These are phyloP conservation scores for Coelopa pilipes DNA, from an alignment of 2,888 invertebrate genomes.

Conservation along the genomic window DNA sequence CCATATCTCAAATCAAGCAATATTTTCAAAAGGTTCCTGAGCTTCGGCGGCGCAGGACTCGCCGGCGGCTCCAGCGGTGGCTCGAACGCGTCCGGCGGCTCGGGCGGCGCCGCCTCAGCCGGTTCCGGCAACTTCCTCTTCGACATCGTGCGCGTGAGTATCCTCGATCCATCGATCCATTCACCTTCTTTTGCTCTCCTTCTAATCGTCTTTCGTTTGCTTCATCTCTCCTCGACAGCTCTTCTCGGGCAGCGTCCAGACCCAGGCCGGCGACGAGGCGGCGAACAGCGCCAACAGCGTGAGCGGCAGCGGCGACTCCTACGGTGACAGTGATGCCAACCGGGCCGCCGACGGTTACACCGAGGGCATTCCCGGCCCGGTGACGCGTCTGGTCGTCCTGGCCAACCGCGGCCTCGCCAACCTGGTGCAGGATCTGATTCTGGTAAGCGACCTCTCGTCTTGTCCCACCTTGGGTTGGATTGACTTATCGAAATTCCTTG, in stretches of 20 bases:
- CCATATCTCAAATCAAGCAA: slow-evolving; percentile 51
- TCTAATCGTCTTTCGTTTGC: slow-evolving; percentile 12
- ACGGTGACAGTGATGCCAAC: slow-evolving; percentile 70
- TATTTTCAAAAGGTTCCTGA: slow-evolving; percentile 64
- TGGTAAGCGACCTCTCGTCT: slow-evolving; percentile 69
- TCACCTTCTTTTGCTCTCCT: not conserved
- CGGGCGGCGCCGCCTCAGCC: slow-evolving; percentile 67
- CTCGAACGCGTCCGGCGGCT: slow-evolving; percentile 27
- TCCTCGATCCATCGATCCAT: not conserved
- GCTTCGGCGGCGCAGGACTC: slow-evolving; percentile 68
- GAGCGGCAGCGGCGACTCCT: slow-evolving; percentile 67
- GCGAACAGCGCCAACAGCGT: slow-evolving; percentile 65
- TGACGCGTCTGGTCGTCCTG: slow-evolving; percentile 86
- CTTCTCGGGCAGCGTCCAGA: slow-evolving; percentile 80
- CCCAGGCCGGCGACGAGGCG: slow-evolving; percentile 71
- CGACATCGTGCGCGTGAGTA: slow-evolving; percentile 87
- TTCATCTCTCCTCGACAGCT: slow-evolving; percentile 69
- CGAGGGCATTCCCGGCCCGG: slow-evolving; percentile 88
- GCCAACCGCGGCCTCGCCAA: slow-evolving; percentile 89
- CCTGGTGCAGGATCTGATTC: slow-evolving; percentile 86
- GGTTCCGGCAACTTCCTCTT: slow-evolving; percentile 90
- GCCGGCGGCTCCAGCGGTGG: slow-evolving; percentile 55
- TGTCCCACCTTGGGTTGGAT: not conserved
- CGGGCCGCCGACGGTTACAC: slow-evolving; percentile 73
- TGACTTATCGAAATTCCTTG: slow-evolving; percentile 33